Conservation (phyloP, 2,113 vertebrate species). For the Austrofundulus limnaeus region DNA sequence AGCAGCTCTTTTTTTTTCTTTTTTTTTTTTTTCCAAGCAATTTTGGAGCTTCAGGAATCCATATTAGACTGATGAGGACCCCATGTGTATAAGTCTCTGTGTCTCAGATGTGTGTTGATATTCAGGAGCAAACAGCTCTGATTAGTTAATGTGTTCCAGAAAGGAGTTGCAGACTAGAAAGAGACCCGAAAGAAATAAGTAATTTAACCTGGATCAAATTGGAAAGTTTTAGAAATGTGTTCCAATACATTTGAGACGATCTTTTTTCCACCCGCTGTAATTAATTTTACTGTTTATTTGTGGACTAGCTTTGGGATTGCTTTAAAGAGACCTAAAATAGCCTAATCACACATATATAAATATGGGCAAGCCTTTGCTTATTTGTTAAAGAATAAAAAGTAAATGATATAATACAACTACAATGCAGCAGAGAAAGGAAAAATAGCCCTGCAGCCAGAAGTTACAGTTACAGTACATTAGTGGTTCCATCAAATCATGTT, state of each 20-base stretch:
- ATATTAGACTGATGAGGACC: conserved; percentile 25
- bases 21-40: too few species aligned
- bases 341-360: conserved; percentile 37
- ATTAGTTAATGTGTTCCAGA: conserved; percentile 64
- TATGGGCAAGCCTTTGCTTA: conserved; percentile 4
- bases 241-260: conserved; percentile 7
- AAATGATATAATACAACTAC: not conserved
- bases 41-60: conserved; percentile 6
- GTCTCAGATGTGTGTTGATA: conserved; percentile 25
- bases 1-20: conserved; percentile 13
- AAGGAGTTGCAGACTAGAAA: conserved; percentile 17
- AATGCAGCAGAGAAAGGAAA: not conserved
- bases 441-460: not conserved
- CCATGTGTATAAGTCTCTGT: conserved; percentile 33
- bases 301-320: conserved; percentile 33
- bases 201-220: conserved; percentile 45
- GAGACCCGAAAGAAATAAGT: conserved; percentile 53
- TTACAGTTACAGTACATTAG: too few species aligned
- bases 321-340: conserved; percentile 41
- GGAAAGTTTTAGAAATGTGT: conserved; percentile 30
- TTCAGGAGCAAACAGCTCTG: conserved; percentile 30
- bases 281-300: conserved; percentile 50
- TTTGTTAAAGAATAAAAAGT: conserved; percentile 28
- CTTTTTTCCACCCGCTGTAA: conserved; percentile 42
- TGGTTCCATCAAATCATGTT: not conserved